These are phyloP conservation scores for Labia minor DNA, from an alignment of 2,888 invertebrate genomes.

Conservation along the genomic window DNA sequence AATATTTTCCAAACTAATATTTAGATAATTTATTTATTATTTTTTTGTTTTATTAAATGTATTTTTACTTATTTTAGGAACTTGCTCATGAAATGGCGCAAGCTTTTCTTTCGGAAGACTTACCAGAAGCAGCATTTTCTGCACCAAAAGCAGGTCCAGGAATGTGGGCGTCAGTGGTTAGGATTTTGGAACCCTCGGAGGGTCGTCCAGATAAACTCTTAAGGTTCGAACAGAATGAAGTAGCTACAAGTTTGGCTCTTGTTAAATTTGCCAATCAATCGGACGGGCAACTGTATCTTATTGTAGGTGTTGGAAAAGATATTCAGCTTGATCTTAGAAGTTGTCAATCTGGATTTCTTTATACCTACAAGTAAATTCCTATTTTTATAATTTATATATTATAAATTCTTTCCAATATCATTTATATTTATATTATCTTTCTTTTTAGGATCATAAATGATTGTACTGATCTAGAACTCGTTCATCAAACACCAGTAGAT, in stretches of 20 bases:
- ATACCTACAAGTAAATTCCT: slow-evolving; percentile 61
- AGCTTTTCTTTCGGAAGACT: slow-evolving; percentile 85
- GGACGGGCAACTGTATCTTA: slow-evolving; percentile 50
- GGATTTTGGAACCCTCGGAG: slow-evolving; percentile 74
- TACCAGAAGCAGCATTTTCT: slow-evolving; percentile 88
- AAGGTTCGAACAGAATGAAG: slow-evolving; percentile 89
- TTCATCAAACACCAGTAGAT: slow-evolving; percentile 89
- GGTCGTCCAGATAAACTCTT: slow-evolving; percentile 68
- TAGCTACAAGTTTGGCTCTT: slow-evolving; percentile 78
- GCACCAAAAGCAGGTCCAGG: slow-evolving; percentile 93
- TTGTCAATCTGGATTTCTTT: slow-evolving; percentile 55
- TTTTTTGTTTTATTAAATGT: no score
- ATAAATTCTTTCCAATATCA: neutral
- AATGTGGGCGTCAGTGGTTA: slow-evolving; percentile 89
- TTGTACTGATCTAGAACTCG: slow-evolving; percentile 75
- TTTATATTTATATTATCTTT: neutral
- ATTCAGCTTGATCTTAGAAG: slow-evolving; percentile 72
- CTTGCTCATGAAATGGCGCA: slow-evolving; percentile 96
- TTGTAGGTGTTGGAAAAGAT: slow-evolving; percentile 88
- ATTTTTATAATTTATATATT: neutral
- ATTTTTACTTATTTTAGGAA: slow-evolving; percentile 41
- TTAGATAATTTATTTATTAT: no score
- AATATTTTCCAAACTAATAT: neutral
- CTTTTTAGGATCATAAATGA: slow-evolving; percentile 48
- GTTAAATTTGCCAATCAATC: slow-evolving; percentile 62